phyloP scores from a whole-genome alignment of 1,140 invertebrate genomes.

The Camponotus vicinus region DNA sequence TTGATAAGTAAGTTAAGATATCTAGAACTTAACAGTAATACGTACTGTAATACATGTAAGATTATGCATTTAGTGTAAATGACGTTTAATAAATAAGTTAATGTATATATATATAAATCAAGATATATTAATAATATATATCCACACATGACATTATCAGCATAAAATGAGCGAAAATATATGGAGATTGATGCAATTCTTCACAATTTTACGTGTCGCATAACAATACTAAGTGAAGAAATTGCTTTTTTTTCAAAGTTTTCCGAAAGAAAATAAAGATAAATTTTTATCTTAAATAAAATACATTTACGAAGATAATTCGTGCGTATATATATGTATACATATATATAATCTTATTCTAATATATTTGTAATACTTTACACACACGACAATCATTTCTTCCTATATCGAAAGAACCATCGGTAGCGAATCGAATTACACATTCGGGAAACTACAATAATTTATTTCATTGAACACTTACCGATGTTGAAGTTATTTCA shows the following conservation, averaged over 20 bases:
- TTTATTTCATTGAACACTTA: conserved; percentile 64
- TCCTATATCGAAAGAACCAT: not conserved
- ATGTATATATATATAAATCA: not conserved
- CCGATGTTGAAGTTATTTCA: conserved; percentile 37
- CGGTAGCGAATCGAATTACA: not conserved
- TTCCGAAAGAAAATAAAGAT: no score
- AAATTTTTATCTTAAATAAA: conserved; percentile 4
- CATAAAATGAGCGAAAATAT: not conserved
- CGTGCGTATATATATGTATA: not conserved
- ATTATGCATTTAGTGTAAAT: conserved; percentile 48
- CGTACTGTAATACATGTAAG: conserved; percentile 21
- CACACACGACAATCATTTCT: not conserved
- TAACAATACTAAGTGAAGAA: not conserved
- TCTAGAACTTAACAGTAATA: conserved; percentile 15
- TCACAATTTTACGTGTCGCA: not conserved
- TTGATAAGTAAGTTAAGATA: conserved; percentile 47
- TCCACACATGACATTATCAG: not conserved
- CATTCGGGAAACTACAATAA: conserved; percentile 34
- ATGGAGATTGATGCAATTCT: not conserved
- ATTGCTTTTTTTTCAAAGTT: not conserved
- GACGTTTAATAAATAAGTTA: conserved; percentile 52
- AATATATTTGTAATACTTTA: not conserved
- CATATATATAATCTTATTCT: conserved; percentile 6
- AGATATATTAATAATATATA: conserved; percentile 10
- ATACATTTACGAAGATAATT: conserved; percentile 17